A percentile compares a stretch with the other conserved stretches of the same genome.
phyloP scores from a whole-genome alignment of 2,113 vertebrate species.

The Actenoides hombroni region DNA sequence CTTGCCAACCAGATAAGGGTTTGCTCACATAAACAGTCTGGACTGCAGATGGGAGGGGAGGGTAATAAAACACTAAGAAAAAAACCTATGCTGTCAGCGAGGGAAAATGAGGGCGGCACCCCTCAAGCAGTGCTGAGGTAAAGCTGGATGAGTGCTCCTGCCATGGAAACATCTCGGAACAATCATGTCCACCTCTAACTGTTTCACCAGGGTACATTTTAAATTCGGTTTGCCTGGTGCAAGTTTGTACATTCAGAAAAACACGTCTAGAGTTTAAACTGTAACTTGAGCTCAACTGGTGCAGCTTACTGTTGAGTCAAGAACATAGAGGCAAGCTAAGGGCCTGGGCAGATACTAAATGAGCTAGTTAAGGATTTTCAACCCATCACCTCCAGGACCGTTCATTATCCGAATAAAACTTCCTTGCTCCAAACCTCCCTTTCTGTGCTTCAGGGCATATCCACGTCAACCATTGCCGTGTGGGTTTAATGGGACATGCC shows the following conservation, averaged over 20 bases:
- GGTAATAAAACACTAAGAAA: background rate
- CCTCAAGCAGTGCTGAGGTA: background rate
- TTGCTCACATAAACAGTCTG: background rate
- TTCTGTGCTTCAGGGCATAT: slow-evolving; percentile 9
- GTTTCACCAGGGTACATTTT: background rate
- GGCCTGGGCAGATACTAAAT: background rate
- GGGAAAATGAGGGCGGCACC: background rate
- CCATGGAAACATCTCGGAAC: background rate
- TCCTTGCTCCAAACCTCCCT: background rate
- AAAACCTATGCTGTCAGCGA: background rate
- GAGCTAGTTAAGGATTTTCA: background rate
- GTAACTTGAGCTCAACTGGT: background rate
- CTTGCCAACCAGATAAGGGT: background rate
- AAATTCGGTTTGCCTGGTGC: background rate
- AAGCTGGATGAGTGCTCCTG: background rate
- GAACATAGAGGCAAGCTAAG: background rate
- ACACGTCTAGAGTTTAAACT: fast-evolving
- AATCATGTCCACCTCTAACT: background rate
- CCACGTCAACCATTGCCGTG: fast-evolving
- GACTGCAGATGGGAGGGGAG: background rate
- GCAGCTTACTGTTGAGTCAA: background rate
- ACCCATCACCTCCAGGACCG: background rate
- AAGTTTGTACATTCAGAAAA: background rate
- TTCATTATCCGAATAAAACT: background rate
- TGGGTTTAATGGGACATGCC: background rate